Evolutionary conservation across 2,113 vertebrate genomes (phyloP).

Genomic region (Pelodiscus sinensis): DNA sequence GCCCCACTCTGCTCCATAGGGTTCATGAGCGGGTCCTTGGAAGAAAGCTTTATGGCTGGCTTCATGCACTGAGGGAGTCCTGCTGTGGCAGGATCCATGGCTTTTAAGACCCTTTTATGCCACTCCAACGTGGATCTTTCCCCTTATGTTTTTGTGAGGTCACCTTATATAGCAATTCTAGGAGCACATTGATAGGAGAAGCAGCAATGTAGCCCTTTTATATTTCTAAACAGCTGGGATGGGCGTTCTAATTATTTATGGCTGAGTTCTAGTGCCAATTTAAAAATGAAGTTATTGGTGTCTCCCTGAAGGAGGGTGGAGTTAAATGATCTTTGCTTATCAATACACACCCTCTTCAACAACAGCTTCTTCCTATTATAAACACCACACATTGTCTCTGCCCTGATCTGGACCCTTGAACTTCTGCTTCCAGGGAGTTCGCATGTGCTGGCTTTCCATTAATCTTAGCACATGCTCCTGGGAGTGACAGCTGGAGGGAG

Average conservation of each 20-base stretch:
- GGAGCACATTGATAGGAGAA: background rate
- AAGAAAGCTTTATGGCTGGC: background rate
- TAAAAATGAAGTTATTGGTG: background rate
- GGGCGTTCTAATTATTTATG: background rate
- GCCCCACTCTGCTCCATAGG: background rate
- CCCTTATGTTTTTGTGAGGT: background rate
- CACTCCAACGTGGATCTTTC: background rate
- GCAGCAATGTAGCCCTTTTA: background rate
- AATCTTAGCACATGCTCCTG: background rate
- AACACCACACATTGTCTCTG: background rate
- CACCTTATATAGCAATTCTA: background rate
- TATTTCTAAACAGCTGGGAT: background rate
- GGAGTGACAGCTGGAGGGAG: background rate
- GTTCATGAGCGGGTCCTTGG: background rate
- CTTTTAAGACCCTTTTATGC: background rate
- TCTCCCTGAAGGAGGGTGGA: background rate
- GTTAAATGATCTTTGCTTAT: background rate
- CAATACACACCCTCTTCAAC: background rate
- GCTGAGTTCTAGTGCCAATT: background rate
- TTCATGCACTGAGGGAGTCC: background rate
- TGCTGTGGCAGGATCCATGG: background rate
- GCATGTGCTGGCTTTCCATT: background rate
- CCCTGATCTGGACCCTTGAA: background rate
- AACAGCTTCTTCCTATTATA: background rate
- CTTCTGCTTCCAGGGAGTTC: background rate